Conservation (phyloP, 2,113 vertebrate species). For the Taxidea taxus region DNA sequence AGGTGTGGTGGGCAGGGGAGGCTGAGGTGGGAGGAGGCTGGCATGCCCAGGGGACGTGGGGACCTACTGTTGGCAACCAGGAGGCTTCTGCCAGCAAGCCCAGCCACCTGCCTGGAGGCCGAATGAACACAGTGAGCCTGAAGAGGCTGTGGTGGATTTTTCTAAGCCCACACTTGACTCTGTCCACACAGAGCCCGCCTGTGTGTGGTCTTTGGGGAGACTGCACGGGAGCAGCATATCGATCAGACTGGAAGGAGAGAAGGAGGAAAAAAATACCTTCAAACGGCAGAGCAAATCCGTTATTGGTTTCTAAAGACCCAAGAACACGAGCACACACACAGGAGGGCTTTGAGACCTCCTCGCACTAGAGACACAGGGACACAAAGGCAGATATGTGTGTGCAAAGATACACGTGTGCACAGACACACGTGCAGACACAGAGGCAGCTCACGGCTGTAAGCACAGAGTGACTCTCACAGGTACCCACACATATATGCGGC, state of each 20-base stretch:
- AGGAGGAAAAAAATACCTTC: constrained; percentile 18
- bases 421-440: neutral
- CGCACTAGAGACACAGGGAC: neutral
- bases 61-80: neutral
- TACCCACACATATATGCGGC: accelerated
- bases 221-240: neutral
- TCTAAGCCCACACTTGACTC: constrained; percentile 49
- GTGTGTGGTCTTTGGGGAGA: constrained; percentile 44
- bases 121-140: neutral
- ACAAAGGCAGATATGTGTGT: accelerated
- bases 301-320: neutral
- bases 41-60: accelerated
- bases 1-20: neutral
- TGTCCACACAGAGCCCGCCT: neutral
- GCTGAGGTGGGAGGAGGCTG: neutral
- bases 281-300: neutral
- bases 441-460: neutral
- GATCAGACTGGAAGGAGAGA: constrained; percentile 7
- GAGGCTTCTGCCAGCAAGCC: neutral
- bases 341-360: neutral
- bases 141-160: neutral
- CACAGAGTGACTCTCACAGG: accelerated
- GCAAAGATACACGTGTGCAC: accelerated
- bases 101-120: neutral
- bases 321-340: neutral